Percentiles rank a stretch among this genome's conserved stretches.
Evolutionary conservation across 2,888 invertebrate species (phyloP).

Genomic region (Cyclophora punctaria): DNA sequence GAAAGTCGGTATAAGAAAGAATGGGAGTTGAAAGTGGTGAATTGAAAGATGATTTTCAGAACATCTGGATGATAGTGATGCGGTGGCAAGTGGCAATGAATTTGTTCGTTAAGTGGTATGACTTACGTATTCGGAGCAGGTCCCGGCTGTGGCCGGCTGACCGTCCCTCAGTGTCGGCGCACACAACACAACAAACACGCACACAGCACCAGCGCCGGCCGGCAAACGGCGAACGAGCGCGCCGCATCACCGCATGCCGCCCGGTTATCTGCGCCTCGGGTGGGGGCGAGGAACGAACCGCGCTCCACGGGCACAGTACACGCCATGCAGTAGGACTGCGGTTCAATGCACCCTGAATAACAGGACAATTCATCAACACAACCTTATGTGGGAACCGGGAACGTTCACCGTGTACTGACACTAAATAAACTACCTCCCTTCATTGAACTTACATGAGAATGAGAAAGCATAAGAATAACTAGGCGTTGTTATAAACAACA

Average conservation of each 20-base stretch:
- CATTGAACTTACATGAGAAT: too few species aligned
- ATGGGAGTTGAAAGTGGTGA: too few species aligned
- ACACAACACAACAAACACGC: conserved; percentile 17
- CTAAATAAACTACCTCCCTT: too few species aligned
- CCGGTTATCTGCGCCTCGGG: conserved; percentile 4
- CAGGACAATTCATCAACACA: too few species aligned
- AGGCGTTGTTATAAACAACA: too few species aligned
- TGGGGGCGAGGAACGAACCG: conserved; percentile 4
- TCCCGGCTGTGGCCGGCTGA: conserved; percentile 11
- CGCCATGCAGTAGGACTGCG: not conserved
- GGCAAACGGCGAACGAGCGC: conserved; percentile 8
- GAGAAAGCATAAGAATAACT: too few species aligned
- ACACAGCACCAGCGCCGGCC: conserved; percentile 19
- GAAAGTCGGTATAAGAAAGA: too few species aligned
- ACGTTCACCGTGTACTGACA: too few species aligned
- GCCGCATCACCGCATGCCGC: not conserved
- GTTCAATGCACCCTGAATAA: too few species aligned
- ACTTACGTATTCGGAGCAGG: conserved; percentile 15
- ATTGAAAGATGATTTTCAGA: too few species aligned
- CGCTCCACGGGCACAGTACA: conserved; percentile 4
- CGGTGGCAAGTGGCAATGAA: conserved; percentile 1
- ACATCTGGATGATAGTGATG: not conserved
- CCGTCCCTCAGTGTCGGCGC: conserved; percentile 1
- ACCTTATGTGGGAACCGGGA: too few species aligned
- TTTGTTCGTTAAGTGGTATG: not conserved